Conservation (phyloP, 2,888 invertebrate genomes). For the Lumbricus terrestris region DNA sequence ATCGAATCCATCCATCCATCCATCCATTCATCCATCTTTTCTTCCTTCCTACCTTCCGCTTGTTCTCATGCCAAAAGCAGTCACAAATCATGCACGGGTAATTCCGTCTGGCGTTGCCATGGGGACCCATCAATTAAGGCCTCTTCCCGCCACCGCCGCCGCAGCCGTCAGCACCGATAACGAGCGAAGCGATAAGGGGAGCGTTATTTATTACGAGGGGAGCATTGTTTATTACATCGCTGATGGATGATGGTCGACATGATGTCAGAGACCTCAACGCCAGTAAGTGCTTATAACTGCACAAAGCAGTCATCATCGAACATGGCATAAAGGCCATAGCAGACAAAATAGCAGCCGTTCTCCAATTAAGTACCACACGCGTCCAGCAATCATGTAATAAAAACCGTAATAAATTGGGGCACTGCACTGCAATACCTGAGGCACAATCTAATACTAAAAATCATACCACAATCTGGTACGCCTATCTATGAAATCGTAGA, state of each 20-base stretch:
- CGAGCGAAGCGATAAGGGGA: neutral
- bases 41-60: neutral
- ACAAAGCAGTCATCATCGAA: neutral
- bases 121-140: slow-evolving; percentile 3
- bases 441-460: neutral
- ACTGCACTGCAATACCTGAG: neutral
- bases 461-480: too few species aligned
- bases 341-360: neutral
- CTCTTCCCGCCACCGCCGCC: neutral
- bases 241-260: neutral
- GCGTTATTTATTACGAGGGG: neutral
- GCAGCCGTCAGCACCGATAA: neutral
- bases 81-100: neutral
- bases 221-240: neutral
- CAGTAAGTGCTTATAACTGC: neutral
- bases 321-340: too few species aligned
- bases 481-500: too few species aligned
- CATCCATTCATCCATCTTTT: neutral
- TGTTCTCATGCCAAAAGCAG: neutral
- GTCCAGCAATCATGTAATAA: neutral
- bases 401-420: neutral
- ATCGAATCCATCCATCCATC: neutral
- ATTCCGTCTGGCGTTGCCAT: neutral
- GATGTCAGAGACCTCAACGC: neutral
- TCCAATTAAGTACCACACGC: neutral